These are phyloP conservation scores for Dromas ardeola DNA, from an alignment of 2,113 vertebrate genomes.

Conservation along the genomic window DNA sequence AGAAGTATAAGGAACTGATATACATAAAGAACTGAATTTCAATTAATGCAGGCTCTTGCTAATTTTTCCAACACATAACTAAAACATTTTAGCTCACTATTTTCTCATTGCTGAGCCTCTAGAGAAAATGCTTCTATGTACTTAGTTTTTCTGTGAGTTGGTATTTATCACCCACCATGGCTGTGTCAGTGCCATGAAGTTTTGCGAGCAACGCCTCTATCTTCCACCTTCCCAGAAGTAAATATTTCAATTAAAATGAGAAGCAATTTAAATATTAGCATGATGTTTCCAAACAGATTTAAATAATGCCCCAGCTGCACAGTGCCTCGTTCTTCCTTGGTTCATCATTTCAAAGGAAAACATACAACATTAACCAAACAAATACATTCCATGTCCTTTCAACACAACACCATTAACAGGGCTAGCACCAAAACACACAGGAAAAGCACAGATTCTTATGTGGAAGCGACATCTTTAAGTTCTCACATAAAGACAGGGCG, in stretches of 20 bases:
- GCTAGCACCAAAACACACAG: neutral
- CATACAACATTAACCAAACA: neutral
- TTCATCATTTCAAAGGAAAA: neutral
- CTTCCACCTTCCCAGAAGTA: neutral
- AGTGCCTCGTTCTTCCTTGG: neutral
- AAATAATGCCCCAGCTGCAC: neutral
- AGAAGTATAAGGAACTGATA: conserved; percentile 53
- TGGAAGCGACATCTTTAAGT: accelerated
- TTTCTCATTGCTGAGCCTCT: conserved; percentile 17
- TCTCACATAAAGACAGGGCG: too few relatives aligned
- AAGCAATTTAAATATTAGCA: conserved; percentile 11
- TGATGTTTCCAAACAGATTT: neutral
- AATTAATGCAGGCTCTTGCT: conserved; percentile 45
- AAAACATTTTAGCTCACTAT: conserved; percentile 40
- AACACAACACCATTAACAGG: neutral
- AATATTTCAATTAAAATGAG: neutral
- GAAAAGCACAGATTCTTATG: neutral
- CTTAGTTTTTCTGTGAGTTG: neutral
- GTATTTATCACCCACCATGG: neutral
- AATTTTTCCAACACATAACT: conserved; percentile 54
- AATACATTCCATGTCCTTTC: neutral
- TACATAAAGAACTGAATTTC: conserved; percentile 57
- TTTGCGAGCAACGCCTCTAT: neutral
- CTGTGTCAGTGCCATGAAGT: neutral
- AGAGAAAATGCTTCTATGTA: conserved; percentile 10